phyloP scores from a whole-genome alignment of 2,113 vertebrate genomes.

The Hoplias malabaricus region DNA sequence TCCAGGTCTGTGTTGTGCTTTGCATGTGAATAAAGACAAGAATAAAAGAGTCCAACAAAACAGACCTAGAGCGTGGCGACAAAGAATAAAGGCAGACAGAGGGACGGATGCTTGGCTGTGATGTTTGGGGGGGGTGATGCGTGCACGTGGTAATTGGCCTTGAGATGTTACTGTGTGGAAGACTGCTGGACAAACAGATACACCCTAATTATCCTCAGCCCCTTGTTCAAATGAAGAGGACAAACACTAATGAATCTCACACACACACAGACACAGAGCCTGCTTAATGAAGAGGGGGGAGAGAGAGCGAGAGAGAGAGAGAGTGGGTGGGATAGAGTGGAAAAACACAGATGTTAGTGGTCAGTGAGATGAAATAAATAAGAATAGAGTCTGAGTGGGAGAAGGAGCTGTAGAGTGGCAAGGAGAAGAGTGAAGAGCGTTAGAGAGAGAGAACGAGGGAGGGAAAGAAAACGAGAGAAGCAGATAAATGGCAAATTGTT shows the following conservation, averaged over 20 bases:
- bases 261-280: slow-evolving; percentile 59
- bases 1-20: background rate
- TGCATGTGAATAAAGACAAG: background rate
- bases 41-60: background rate
- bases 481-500: background rate
- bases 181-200: slow-evolving; percentile 72
- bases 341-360: slow-evolving; percentile 17
- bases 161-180: slow-evolving; percentile 68
- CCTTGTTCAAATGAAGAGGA: slow-evolving; percentile 73
- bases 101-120: background rate
- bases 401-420: slow-evolving; percentile 8
- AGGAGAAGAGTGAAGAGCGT: background rate
- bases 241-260: slow-evolving; percentile 76
- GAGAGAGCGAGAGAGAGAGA: slow-evolving; percentile 51
- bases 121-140: slow-evolving; percentile 4
- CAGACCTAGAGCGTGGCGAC: background rate
- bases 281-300: slow-evolving; percentile 69
- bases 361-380: slow-evolving; percentile 29
- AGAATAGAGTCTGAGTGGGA: background rate
- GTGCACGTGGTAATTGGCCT: slow-evolving; percentile 67
- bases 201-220: slow-evolving; percentile 73
- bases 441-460: background rate
- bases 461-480: slow-evolving; percentile 1
- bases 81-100: background rate
- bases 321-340: slow-evolving; percentile 29